A percentile compares a stretch with the other conserved stretches of the same genome.
Evolutionary conservation across 1,140 invertebrate species (phyloP).

Genomic region (Saccostrea echinata): DNA sequence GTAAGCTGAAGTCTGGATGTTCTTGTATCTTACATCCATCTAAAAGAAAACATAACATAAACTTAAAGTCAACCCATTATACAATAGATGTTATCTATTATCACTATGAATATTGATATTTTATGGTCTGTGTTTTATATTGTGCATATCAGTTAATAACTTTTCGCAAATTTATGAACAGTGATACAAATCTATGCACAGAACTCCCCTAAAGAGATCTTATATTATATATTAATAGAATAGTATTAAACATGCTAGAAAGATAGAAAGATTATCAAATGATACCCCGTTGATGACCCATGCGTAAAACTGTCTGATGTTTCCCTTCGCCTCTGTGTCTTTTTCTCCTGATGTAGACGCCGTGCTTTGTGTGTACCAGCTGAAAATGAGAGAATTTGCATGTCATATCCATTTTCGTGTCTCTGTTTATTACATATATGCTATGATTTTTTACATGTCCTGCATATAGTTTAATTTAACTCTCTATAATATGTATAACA

Average conservation of each 20-base stretch:
- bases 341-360: conserved; percentile 25
- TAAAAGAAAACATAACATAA: background rate
- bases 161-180: no score
- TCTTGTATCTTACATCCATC: conserved; percentile 59
- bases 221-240: no score
- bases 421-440: background rate
- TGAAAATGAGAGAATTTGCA: background rate
- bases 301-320: conserved; percentile 54
- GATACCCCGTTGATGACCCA: conserved; percentile 56
- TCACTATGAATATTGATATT: no score
- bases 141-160: no score
- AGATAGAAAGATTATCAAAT: background rate
- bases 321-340: conserved; percentile 45
- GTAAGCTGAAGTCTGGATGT: conserved; percentile 48
- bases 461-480: background rate
- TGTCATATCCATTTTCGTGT: background rate
- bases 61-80: no score
- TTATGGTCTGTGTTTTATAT: no score
- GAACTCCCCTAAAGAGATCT: no score
- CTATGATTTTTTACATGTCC: background rate
- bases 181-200: no score
- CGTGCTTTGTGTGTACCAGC: conserved; percentile 46
- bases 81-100: no score
- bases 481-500: background rate
- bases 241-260: background rate